Evolutionary conservation across 1,140 invertebrate species (phyloP).

Genomic region (Caenorhabditis inopinata): DNA sequence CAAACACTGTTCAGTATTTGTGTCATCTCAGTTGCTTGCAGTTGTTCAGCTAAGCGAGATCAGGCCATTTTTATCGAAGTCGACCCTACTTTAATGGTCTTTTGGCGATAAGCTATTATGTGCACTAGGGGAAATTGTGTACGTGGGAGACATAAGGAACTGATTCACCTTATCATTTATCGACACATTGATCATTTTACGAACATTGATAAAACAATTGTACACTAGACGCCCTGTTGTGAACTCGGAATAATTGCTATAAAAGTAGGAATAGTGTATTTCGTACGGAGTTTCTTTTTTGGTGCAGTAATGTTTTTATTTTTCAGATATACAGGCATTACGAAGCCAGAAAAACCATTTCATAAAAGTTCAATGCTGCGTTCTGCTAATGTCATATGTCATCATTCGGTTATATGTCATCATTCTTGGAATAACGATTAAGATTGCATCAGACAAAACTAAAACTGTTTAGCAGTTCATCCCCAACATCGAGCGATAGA

Average conservation of each 20-base stretch:
- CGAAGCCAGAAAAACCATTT: no score
- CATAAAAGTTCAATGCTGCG: no score
- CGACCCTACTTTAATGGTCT: not conserved
- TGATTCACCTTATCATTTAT: not conserved
- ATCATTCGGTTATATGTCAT: no score
- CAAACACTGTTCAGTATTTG: not conserved
- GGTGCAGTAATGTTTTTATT: no score
- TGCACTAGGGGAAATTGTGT: not conserved
- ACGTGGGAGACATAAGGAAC: not conserved
- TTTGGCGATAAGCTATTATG: not conserved
- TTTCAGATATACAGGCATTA: no score
- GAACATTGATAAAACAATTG: conserved; percentile 1
- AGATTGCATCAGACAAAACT: no score
- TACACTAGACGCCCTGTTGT: not conserved
- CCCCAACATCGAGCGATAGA: no score
- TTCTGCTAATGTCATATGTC: no score
- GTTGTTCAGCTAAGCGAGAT: not conserved
- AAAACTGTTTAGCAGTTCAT: no score
- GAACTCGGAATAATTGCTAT: not conserved
- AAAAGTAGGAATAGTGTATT: no score
- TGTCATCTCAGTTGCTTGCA: not conserved
- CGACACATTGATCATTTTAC: not conserved
- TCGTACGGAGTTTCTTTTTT: no score
- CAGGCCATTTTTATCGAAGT: not conserved
- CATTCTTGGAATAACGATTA: no score